phyloP scores from a whole-genome alignment of 2,113 vertebrate genomes.

The Phylloscopus whistleri region DNA sequence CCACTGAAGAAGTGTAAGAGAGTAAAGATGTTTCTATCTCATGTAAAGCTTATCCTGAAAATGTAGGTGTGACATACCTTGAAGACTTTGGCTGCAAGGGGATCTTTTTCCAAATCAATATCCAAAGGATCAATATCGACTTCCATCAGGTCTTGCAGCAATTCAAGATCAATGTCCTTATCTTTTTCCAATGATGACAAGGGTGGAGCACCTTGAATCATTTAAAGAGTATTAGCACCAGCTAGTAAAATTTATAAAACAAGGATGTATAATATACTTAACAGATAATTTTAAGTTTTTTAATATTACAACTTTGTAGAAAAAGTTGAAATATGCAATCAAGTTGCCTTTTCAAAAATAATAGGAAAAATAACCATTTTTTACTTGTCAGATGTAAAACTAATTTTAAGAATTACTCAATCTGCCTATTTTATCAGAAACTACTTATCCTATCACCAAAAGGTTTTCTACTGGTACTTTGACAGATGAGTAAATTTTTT shows the following conservation, averaged over 20 bases:
- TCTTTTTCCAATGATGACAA: conserved; percentile 99
- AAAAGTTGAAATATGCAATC: neutral
- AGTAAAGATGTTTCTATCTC: neutral
- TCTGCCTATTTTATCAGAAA: neutral
- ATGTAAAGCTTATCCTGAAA: neutral
- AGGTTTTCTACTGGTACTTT: neutral
- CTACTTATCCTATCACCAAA: neutral
- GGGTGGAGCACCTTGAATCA: conserved; percentile 91
- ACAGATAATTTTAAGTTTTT: conserved; percentile 51
- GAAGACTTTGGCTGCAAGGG: conserved; percentile 99
- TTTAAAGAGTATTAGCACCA: conserved; percentile 20
- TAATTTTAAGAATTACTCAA: neutral
- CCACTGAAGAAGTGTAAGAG: neutral
- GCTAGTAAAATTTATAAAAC: conserved; percentile 10
- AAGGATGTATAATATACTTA: neutral
- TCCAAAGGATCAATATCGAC: conserved; percentile 99
- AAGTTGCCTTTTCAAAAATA: neutral
- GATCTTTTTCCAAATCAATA: conserved; percentile 99
- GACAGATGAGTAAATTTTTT: neutral
- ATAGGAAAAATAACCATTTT: neutral
- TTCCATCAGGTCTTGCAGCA: conserved; percentile 99
- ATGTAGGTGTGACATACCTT: conserved; percentile 82
- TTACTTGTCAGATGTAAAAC: neutral
- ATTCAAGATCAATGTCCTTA: conserved; percentile 99
- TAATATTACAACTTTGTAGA: neutral